phyloP scores from a whole-genome alignment of 2,797 vertebrate species.

The Thamnophis elegans region DNA sequence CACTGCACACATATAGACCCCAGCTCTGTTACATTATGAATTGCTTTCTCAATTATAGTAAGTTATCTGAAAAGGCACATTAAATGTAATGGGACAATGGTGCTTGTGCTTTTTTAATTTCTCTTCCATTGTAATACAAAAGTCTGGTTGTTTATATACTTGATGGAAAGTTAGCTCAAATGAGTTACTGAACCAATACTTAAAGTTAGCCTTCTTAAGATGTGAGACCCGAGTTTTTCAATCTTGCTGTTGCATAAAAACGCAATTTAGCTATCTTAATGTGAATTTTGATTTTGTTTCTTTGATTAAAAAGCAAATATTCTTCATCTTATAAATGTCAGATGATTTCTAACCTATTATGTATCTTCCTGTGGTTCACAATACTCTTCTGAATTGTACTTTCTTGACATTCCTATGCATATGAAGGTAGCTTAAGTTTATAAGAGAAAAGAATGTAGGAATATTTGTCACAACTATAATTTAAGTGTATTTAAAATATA shows the following conservation, averaged over 20 bases:
- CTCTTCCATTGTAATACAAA: slow-evolving; percentile 54
- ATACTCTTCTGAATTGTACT: slow-evolving; percentile 14
- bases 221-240: neutral
- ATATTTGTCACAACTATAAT: neutral
- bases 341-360: neutral
- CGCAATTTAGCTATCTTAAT: slow-evolving; percentile 26
- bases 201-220: neutral
- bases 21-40: neutral
- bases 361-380: neutral
- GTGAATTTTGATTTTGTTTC: slow-evolving; percentile 33
- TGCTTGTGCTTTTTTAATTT: slow-evolving; percentile 53
- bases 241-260: neutral
- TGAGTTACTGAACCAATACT: neutral
- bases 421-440: neutral
- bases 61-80: slow-evolving; percentile 46
- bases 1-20: too few species aligned
- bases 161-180: neutral
- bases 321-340: neutral
- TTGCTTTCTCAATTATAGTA: slow-evolving; percentile 53
- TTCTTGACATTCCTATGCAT: neutral
- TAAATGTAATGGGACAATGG: slow-evolving; percentile 47
- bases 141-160: neutral
- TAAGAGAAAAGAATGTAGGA: neutral
- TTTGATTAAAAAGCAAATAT: slow-evolving; percentile 7
- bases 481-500: neutral